Base-by-base conservation (phyloP, 2,888 invertebrate genomes). In the Coelopa pilipes region DNA sequence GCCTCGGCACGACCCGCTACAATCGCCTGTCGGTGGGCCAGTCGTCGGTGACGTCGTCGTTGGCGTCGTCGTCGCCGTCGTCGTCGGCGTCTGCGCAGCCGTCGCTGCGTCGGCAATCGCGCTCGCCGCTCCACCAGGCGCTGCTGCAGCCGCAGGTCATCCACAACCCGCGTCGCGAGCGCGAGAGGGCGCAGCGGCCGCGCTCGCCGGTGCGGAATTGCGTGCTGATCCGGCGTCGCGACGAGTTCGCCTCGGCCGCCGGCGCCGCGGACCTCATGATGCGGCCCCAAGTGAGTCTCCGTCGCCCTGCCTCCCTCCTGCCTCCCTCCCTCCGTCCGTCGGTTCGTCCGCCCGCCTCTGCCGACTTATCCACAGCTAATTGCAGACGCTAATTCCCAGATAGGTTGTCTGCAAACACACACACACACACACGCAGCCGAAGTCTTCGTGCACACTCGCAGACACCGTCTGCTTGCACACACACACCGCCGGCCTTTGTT, bases 181-280 rank as follows among this genome's bases (percentile, higher is more conserved):
- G 34, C 34, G 19, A n/a, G 47, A 49, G 55, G 34, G 50, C 67
- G 15, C 67, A 12, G 7, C 34, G 50, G 34, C 77, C 79, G 19
- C 79, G 78, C 34, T 83, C 83, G 5, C 82, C 83, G 7, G 80
- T 82, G 69, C 82, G 82, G 74, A 82, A 80, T 74, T 85, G 85
- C 77, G 66, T 85, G 72, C 76, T 84, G 47, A 71, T 85, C 79
- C 83, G 84, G 24, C 82, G 84, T 68, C 85, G 85, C 75, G 84
- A 82, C 77, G 85, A 83, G 73, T 84, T 82, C 75, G 72, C 57
- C n/a, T 34, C 34, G 34, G 34, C 34, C 34, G 34, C 34, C 34
- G 34, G 34, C 34, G 34, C 34, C 34, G 34, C 34, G 4, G 34
- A 34, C 4, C 34, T 34, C 34, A 34, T 34, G 34, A 34, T 34